Conservation (phyloP, 2,797 vertebrate species). For the Diplodus puntazzo region DNA sequence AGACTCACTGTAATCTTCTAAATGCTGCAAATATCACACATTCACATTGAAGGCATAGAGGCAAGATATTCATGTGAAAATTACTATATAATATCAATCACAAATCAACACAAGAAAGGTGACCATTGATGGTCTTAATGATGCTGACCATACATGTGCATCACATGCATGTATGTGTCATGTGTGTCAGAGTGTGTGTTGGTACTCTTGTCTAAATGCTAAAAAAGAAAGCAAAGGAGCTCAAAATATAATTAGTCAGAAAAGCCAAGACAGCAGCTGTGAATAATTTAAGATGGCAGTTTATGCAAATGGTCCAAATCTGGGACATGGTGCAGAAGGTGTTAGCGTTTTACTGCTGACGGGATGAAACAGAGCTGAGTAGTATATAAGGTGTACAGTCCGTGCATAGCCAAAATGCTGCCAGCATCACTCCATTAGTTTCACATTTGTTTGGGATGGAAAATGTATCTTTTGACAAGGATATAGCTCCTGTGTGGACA, state of each 20-base stretch:
- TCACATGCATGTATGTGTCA: neutral
- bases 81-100: neutral
- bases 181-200: neutral
- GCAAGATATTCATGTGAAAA: neutral
- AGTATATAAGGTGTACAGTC: constrained; percentile 63
- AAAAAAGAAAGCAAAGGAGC: constrained; percentile 63
- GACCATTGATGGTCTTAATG: neutral
- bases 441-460: constrained; percentile 60
- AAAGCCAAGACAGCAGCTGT: constrained; percentile 82
- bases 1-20: neutral
- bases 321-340: constrained; percentile 79
- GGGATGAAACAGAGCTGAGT: constrained; percentile 68
- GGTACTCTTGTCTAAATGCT: constrained; percentile 46
- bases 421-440: constrained; percentile 66
- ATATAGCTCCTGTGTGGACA: constrained; percentile 7
- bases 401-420: constrained; percentile 43
- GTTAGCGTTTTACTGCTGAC: constrained; percentile 77
- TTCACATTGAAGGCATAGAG: neutral
- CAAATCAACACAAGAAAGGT: neutral
- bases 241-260: constrained; percentile 82
- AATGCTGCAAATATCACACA: neutral
- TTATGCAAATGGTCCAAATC: constrained; percentile 83
- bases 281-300: constrained; percentile 83
- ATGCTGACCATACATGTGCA: neutral
- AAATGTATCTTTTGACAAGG: constrained; percentile 44